Percentiles rank a stretch among this genome's conserved stretches.
Evolutionary conservation across 2,888 invertebrate genomes (phyloP).

Genomic region (Drosophila parthenogenetica): DNA sequence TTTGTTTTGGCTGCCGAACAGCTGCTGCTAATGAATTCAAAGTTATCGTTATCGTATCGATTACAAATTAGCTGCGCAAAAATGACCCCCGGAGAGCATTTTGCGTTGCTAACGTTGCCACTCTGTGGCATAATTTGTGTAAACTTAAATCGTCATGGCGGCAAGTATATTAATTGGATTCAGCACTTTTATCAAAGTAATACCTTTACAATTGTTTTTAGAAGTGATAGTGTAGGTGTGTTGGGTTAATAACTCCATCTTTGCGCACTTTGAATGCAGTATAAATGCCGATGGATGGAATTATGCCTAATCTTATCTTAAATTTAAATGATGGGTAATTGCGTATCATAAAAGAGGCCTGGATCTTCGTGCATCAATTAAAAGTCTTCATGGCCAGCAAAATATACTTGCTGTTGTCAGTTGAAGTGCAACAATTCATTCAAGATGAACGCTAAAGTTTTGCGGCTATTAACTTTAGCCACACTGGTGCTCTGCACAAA

Average conservation of each 20-base stretch:
- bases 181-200: no score
- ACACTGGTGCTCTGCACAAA: conserved; percentile 3
- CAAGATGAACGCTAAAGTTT: conserved; percentile 25
- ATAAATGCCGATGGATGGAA: not conserved
- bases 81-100: not conserved
- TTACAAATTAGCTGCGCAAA: conserved; percentile 11
- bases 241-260: not conserved
- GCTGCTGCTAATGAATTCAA: conserved; percentile 29
- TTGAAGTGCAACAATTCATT: conserved; percentile 13
- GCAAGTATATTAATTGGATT: no score
- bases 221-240: no score
- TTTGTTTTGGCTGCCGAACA: conserved; percentile 41
- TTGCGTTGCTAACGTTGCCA: conserved; percentile 16
- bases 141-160: not conserved
- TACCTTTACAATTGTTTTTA: no score
- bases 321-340: conserved; percentile 1
- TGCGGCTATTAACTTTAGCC: conserved; percentile 13
- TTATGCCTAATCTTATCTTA: conserved; percentile 6
- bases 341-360: not conserved
- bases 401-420: conserved; percentile 15
- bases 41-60: not conserved
- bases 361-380: conserved; percentile 3
- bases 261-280: not conserved
- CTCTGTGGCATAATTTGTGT: not conserved
- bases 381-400: conserved; percentile 16